A percentile compares a stretch with the other conserved stretches of the same genome.
phyloP scores from a whole-genome alignment of 1,140 invertebrate species.

The Lycorma delicatula region DNA sequence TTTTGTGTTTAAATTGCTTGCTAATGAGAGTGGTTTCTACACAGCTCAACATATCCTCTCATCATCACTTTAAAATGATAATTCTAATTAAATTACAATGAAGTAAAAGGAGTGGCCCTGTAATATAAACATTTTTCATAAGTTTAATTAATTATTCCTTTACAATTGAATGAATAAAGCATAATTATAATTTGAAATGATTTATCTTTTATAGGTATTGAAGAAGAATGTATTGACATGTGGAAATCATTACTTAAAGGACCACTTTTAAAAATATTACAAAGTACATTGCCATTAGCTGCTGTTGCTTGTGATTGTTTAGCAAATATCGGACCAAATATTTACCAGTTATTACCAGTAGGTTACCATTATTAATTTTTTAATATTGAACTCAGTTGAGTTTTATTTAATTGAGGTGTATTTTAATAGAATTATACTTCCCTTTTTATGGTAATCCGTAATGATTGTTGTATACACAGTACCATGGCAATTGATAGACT shows the following conservation, averaged over 20 bases:
- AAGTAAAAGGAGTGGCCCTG: too few species aligned
- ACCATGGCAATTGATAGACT: neutral
- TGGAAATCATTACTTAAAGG: slow-evolving; percentile 9
- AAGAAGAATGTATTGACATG: neutral
- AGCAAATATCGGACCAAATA: slow-evolving; percentile 7
- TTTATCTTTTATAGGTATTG: neutral
- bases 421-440: neutral
- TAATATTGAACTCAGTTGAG: neutral
- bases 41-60: too few species aligned
- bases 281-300: slow-evolving; percentile 5
- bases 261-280: slow-evolving; percentile 7
- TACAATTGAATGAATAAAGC: too few species aligned
- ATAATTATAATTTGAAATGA: too few species aligned
- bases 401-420: neutral
- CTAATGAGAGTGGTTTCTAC: too few species aligned
- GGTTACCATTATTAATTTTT: neutral
- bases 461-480: neutral
- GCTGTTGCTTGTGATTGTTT: slow-evolving; percentile 14
- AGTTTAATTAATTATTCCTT: too few species aligned
- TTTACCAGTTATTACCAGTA: neutral
- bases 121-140: too few species aligned
- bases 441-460: neutral
- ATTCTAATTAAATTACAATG: too few species aligned
- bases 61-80: too few species aligned
- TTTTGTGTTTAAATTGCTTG: too few species aligned